A percentile compares a stretch with the other conserved stretches of the same genome.
Evolutionary conservation across 2,113 vertebrate genomes (phyloP).

Genomic region (Noturus placidus): DNA sequence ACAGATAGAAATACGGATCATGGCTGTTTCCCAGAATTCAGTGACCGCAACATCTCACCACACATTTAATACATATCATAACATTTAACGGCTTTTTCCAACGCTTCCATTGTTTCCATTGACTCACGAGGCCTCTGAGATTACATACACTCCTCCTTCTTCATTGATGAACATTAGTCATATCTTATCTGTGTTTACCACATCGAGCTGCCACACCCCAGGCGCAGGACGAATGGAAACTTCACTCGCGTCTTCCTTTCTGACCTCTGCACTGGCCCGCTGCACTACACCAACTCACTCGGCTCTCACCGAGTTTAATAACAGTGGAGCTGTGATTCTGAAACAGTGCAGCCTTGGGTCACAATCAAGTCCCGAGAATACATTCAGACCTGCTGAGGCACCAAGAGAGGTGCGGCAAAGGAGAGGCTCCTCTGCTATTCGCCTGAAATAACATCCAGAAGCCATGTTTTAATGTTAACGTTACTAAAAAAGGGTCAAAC

Average conservation of each 20-base stretch:
- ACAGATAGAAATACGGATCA: not conserved
- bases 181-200: slow-evolving; percentile 52
- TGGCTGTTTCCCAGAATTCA: not conserved
- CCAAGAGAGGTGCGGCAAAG: not conserved
- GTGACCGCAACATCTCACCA: not conserved
- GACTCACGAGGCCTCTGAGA: not conserved
- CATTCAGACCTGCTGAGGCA: not conserved
- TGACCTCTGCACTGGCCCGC: slow-evolving; percentile 13
- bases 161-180: slow-evolving; percentile 45
- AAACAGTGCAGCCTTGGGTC: slow-evolving; percentile 13
- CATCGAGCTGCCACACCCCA: slow-evolving; percentile 37
- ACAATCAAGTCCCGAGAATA: slow-evolving; percentile 9
- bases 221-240: slow-evolving; percentile 18
- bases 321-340: slow-evolving; percentile 28
- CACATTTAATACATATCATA: not conserved
- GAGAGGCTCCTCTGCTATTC: not conserved
- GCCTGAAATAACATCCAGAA: not conserved
- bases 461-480: not conserved
- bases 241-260: slow-evolving; percentile 18
- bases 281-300: not conserved
- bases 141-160: not conserved
- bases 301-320: slow-evolving; percentile 16
- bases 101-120: not conserved
- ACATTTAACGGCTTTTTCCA: not conserved
- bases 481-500: not conserved